Base-by-base conservation (phyloP, 2,888 invertebrate genomes). In the Petrolisthes manimaculis region DNA sequence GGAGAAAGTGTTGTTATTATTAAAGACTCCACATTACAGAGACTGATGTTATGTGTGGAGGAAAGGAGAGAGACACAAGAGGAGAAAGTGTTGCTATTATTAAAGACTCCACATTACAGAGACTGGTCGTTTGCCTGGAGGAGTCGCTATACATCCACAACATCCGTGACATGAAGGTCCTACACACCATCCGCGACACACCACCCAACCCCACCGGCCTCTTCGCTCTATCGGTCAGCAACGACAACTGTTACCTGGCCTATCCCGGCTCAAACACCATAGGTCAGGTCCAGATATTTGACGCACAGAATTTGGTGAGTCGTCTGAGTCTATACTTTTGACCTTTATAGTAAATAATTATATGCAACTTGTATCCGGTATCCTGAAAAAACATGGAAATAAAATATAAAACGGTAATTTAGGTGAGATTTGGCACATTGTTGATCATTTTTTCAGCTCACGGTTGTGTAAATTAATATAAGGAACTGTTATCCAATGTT, bases 241-340 rank as follows among this genome's bases (percentile, higher is more conserved):
- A 96, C 92, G 98, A 98, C 91, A 96, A 96, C 94, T 98, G 97
- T 93, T 97, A 96, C 94, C 95, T 99, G 92, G 99, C 99, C 56
- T 99, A 99, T 94, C 99, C 99, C 83, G 99, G 98, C 92, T 97
- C 97, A 92, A 96, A 96, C 92, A 96, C 96, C 84, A 96, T 96
- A 88, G 99, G 99, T 53, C 98, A 99, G 94, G 97, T 98, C 92
- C 98, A 98, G 94, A 97, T 98, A 93, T 98, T 98, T 94, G 98
- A 98, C 94, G 97, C 97, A 88, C 95, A 96, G 92, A 97, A 97
- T 93, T 94, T 98, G 94, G 97, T 97, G 93, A 94, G 94, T 93
- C 82, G 2, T 37, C 37, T 37, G 37, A 2, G 1, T 37, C 24
- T 74, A 14, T 14, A 74, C 1, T 14, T n/a, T 74, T 74, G 67